These are phyloP conservation scores for Gymnarchus niloticus DNA, from an alignment of 2,113 vertebrate genomes.

Conservation along the genomic window DNA sequence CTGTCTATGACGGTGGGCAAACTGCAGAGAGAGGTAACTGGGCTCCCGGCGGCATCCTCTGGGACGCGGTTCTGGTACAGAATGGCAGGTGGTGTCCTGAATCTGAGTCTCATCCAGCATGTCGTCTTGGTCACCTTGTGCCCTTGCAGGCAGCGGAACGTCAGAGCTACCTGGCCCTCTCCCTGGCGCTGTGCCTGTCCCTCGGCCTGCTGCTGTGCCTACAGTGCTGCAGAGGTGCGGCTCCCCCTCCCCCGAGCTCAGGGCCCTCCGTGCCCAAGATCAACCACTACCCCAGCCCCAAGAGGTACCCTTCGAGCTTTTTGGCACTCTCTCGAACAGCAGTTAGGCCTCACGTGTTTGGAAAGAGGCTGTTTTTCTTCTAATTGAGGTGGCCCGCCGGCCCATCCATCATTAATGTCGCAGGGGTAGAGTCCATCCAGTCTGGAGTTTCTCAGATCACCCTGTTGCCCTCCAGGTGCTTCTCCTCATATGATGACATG, in stretches of 20 bases:
- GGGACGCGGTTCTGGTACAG: background rate
- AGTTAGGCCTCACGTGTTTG: no score
- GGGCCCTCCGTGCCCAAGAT: slow-evolving; percentile 73
- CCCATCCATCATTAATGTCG: background rate
- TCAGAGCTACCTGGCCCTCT: slow-evolving; percentile 85
- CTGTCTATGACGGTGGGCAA: slow-evolving; percentile 74
- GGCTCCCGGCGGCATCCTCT: background rate
- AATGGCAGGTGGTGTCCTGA: no score
- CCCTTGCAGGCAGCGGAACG: slow-evolving; percentile 76
- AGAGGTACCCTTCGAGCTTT: slow-evolving; percentile 63
- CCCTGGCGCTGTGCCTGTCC: slow-evolving; percentile 76
- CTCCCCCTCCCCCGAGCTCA: slow-evolving; percentile 58
- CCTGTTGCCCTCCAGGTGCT: slow-evolving; percentile 68
- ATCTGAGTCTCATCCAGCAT: background rate
- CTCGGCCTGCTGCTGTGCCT: slow-evolving; percentile 82
- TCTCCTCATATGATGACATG: slow-evolving; percentile 96
- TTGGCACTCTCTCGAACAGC: background rate
- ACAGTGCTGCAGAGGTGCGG: slow-evolving; percentile 75
- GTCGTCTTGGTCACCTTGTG: background rate
- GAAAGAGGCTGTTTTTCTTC: background rate
- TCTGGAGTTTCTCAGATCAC: background rate
- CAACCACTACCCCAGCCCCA: slow-evolving; percentile 91
- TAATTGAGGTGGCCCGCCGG: no score
- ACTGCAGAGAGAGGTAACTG: slow-evolving; percentile 79
- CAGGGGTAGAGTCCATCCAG: no score